These are phyloP conservation scores for Rhinella marina DNA, from an alignment of 2,797 vertebrate genomes.

Conservation along the genomic window DNA sequence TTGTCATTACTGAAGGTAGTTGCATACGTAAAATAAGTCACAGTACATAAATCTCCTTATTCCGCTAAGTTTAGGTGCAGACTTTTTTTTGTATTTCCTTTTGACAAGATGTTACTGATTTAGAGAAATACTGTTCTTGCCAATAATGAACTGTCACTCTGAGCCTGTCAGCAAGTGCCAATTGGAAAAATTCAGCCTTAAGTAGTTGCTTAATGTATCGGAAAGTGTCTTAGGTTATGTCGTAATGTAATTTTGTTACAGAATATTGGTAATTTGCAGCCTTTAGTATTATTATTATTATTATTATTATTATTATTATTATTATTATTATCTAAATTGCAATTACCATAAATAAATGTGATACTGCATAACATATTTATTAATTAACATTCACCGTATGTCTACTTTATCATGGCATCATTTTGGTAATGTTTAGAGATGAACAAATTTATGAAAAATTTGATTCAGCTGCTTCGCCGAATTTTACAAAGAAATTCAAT, in stretches of 20 bases:
- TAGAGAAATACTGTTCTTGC: constrained; percentile 4
- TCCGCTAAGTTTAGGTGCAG: neutral
- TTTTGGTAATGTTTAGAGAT: too few relatives aligned
- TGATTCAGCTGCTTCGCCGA: too few relatives aligned
- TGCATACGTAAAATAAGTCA: neutral
- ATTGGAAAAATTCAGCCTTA: neutral
- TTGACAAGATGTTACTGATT: constrained; percentile 33
- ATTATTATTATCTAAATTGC: too few relatives aligned
- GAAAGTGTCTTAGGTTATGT: neutral
- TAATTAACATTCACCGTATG: too few relatives aligned
- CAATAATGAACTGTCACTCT: constrained; percentile 27
- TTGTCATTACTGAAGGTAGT: constrained; percentile 1
- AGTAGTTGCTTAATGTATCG: neutral
- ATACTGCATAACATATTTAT: too few relatives aligned
- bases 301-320: too few relatives aligned
- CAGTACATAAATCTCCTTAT: constrained; percentile 3
- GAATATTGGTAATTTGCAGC: neutral
- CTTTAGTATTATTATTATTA: neutral
- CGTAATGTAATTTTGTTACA: neutral
- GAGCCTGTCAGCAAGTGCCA: neutral
- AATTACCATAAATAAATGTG: too few relatives aligned
- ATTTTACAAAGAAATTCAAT: too few relatives aligned
- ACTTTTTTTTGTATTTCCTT: neutral
- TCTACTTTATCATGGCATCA: too few relatives aligned
- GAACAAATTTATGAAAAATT: too few relatives aligned